Percentiles rank a stretch among this genome's conserved stretches.
Conservation (phyloP, 2,113 vertebrate species). For the Fregata magnificens region DNA sequence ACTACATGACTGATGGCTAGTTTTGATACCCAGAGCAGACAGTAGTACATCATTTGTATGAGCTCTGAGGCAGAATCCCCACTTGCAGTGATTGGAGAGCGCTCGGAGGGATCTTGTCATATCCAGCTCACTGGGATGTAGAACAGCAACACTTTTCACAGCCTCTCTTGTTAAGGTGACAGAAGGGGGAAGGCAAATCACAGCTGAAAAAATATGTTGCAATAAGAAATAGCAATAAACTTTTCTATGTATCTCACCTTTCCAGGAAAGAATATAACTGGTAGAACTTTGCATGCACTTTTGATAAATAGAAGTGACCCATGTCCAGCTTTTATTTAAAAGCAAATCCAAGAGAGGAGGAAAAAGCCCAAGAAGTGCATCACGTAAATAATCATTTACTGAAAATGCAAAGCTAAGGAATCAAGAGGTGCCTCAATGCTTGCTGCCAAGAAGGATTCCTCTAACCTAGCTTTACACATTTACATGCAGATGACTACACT, state of each 20-base stretch:
- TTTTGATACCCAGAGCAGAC: not conserved
- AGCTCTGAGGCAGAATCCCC: not conserved
- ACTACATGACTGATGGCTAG: not conserved
- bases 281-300: not conserved
- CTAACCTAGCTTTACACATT: not conserved
- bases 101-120: not conserved
- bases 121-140: not conserved
- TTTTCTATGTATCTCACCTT: not conserved
- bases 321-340: not conserved
- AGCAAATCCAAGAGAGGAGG: not conserved
- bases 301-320: not conserved
- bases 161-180: not conserved
- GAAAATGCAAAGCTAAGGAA: not conserved
- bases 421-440: not conserved
- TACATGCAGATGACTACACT: not conserved
- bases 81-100: not conserved
- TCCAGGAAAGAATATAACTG: not conserved
- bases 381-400: not conserved
- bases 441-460: not conserved
- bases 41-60: not conserved
- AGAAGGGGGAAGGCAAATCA: not conserved
- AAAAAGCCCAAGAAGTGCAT: not conserved
- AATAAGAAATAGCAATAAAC: not conserved
- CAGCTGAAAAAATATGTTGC: not conserved
- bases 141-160: not conserved